These are phyloP conservation scores for Lasiurus borealis DNA, from an alignment of 2,113 vertebrate genomes.

Conservation along the genomic window DNA sequence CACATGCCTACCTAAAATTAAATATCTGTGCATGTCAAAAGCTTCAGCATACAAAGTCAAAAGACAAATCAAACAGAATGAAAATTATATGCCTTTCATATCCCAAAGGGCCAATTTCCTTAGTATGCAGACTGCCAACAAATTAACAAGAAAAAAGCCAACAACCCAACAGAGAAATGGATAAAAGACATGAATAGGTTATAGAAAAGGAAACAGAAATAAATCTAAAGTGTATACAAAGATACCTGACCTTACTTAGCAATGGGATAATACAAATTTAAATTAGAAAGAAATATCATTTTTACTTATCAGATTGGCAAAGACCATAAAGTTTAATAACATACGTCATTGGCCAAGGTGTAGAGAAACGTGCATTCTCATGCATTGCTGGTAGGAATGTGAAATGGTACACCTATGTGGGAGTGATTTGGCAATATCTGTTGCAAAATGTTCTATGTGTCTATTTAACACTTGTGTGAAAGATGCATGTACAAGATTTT, in stretches of 20 bases:
- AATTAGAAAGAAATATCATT: background rate
- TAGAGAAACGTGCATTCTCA: background rate
- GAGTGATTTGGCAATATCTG: background rate
- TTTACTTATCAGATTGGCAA: background rate
- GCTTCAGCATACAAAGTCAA: constrained; percentile 17
- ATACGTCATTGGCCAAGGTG: background rate
- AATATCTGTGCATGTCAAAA: background rate
- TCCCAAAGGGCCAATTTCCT: background rate
- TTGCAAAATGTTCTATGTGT: background rate
- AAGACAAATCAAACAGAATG: constrained; percentile 46
- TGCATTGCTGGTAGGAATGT: background rate
- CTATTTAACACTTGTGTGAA: background rate
- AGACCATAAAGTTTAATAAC: background rate
- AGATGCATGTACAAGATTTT: background rate
- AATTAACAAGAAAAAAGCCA: constrained; percentile 52
- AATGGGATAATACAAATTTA: background rate
- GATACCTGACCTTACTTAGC: background rate
- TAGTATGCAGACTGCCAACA: background rate
- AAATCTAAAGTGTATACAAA: background rate
- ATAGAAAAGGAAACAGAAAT: constrained; percentile 34
- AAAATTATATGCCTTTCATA: background rate
- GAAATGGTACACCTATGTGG: background rate
- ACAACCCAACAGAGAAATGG: background rate
- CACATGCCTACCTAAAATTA: constrained; percentile 23
- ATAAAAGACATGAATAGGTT: constrained; percentile 27